Evolutionary conservation across 2,888 invertebrate species (phyloP).

Genomic region (Schizaphis graminum): DNA sequence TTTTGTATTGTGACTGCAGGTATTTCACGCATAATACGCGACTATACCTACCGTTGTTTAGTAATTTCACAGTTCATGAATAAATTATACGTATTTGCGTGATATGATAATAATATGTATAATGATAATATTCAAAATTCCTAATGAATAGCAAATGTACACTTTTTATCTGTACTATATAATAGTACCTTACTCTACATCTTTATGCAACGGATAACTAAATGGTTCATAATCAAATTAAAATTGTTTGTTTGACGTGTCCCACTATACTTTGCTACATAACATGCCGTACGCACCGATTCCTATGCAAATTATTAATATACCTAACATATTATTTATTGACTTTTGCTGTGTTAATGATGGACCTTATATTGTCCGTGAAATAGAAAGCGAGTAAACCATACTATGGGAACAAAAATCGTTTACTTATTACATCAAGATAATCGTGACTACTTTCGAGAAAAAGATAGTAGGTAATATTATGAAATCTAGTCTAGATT

Average conservation of each 20-base stretch:
- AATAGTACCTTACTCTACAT: no score
- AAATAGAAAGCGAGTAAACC: conserved; percentile 53
- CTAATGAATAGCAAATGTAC: neutral
- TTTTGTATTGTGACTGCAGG: neutral
- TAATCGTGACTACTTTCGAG: conserved; percentile 49
- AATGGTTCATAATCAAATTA: neutral
- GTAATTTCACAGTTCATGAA: neutral
- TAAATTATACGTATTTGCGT: neutral
- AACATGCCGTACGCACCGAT: neutral
- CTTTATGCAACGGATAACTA: neutral
- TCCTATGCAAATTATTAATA: conserved; percentile 3
- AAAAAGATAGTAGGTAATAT: conserved; percentile 31
- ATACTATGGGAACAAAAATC: conserved; percentile 49
- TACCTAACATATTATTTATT: conserved; percentile 13
- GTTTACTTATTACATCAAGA: conserved; percentile 52
- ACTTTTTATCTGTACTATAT: neutral
- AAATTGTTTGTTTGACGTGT: neutral
- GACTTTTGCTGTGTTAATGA: neutral
- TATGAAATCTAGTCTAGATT: conserved; percentile 44
- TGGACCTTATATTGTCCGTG: conserved; percentile 41
- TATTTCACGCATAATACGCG: neutral
- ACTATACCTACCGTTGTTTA: neutral
- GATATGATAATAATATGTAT: neutral
- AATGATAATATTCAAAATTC: neutral
- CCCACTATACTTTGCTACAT: neutral